These are phyloP conservation scores for Aspidapion aeneum DNA, from an alignment of 2,888 invertebrate genomes.

Conservation along the genomic window DNA sequence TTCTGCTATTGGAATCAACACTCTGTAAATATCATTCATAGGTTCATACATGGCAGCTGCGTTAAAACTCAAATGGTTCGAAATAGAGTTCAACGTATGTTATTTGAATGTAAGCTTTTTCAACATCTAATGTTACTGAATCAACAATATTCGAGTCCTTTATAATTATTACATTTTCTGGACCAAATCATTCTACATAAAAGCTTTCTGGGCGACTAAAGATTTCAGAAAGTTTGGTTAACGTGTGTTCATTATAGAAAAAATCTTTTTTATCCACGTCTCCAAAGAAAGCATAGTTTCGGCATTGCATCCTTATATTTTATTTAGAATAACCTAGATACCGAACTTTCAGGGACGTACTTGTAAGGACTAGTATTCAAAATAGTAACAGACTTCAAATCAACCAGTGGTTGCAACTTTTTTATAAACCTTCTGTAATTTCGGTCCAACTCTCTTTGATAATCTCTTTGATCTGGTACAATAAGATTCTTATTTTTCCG, in stretches of 20 bases:
- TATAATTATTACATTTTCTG: conserved; percentile 86
- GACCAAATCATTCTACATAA: conserved; percentile 88
- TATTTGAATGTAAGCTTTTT: conserved; percentile 95
- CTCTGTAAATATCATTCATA: conserved; percentile 92
- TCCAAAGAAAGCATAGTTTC: too few species aligned
- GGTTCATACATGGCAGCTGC: conserved; percentile 94
- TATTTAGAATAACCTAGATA: too few species aligned
- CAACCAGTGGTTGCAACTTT: conserved; percentile 75
- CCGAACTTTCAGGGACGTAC: conserved; percentile 32
- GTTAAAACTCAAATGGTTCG: conserved; percentile 89
- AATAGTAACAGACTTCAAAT: conserved; percentile 42
- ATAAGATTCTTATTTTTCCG: conserved; percentile 92
- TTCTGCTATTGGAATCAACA: conserved; percentile 89
- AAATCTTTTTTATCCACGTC: conserved; percentile 93
- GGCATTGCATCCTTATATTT: too few species aligned
- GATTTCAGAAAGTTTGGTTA: conserved; percentile 96
- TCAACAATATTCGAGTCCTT: conserved; percentile 96
- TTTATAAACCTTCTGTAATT: conserved; percentile 83
- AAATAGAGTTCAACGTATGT: conserved; percentile 99
- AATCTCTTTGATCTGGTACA: conserved; percentile 92
- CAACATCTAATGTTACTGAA: conserved; percentile 69
- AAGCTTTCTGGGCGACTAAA: conserved; percentile 94
- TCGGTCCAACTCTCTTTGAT: conserved; percentile 91
- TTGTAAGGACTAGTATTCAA: conserved; percentile 39
- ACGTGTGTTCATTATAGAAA: conserved; percentile 93